Evolutionary conservation across 2,113 vertebrate genomes (phyloP), one percentile per base, ranked within the genome.

Genomic region (Gadus macrocephalus): DNA sequence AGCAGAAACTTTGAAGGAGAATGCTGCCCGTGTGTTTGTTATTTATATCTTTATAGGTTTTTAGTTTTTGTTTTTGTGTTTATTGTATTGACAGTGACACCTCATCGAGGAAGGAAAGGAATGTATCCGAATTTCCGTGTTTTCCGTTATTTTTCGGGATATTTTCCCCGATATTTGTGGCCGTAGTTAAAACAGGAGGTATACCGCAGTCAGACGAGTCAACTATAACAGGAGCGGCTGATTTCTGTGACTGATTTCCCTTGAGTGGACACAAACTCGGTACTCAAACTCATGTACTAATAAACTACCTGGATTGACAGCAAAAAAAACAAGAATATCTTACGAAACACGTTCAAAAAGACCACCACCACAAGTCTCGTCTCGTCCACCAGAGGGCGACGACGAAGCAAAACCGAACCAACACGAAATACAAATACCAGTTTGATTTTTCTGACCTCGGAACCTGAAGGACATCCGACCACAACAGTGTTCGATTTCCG

Each of bases 1-100:
- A 91, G 90, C 89, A 91, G 87, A 85, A 69, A 82, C 76, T 80
- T 83, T 77, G 66, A 84, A 79, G 87, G 83, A 79, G 61, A 25
- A 79, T 72, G 68, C 70, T 66, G 25, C 62, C 22, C 74, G 71
- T 2, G 19, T 76, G 74, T 79, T 78, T 55, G 71, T 66, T 67
- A 60, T 73, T 81, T 75, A 74, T 75, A 55, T 72, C 72, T 81
- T 76, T 49, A 4, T 49, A 49, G 42, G 7, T 49, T 49, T 49
- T 49, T 49, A 9, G 42, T 49, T 49, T 42, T 42, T 42, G 11
- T 6, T 42, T 42, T 49, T 49, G 42, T 49, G 42, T 49, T 49
- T 14, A 49, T 14, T 14, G 42, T 49, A 49, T 14, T 14, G 42
- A 1, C 42, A 49, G 42, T 49, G 11, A 49, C 42, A 11, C 42